A percentile compares a stretch with the other conserved stretches of the same genome.
Conservation (phyloP, 2,113 vertebrate genomes). For the Pterophyllum scalare region DNA sequence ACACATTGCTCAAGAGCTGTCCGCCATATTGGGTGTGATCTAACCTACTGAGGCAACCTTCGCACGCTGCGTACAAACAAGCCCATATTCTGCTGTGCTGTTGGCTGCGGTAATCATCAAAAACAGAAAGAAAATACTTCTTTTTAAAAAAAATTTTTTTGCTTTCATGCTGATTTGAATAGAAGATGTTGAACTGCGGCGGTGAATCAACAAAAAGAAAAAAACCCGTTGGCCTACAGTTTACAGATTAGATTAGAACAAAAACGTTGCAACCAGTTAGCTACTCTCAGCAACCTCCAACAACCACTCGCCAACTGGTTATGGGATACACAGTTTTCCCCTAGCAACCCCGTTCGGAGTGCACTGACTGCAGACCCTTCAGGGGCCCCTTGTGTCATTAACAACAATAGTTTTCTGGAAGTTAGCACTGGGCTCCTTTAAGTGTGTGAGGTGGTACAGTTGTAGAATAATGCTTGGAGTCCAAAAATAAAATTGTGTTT, state of each 20-base stretch:
- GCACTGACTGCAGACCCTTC: neutral
- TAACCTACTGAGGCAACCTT: neutral
- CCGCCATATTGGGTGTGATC: neutral
- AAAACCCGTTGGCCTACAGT: fast-evolving
- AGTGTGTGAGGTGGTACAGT: fast-evolving
- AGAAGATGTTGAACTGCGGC: neutral
- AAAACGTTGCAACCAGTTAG: neutral
- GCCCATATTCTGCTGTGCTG: neutral
- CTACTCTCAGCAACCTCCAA: neutral
- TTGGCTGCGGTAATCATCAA: neutral
- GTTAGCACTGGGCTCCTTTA: neutral
- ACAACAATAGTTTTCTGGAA: neutral
- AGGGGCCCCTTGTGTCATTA: neutral
- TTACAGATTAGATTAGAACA: neutral
- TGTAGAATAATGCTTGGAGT: neutral
- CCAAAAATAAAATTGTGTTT: neutral
- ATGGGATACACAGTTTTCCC: fast-evolving
- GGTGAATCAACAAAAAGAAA: neutral
- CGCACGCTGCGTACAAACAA: neutral
- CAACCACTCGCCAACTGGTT: neutral
- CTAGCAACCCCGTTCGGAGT: neutral
- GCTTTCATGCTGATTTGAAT: neutral
- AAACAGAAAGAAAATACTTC: neutral
- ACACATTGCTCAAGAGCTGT: no score
- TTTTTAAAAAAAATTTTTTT: neutral